A percentile compares a stretch with the other conserved stretches of the same genome.
phyloP scores from a whole-genome alignment of 2,797 vertebrate genomes.

The Liasis olivaceus region DNA sequence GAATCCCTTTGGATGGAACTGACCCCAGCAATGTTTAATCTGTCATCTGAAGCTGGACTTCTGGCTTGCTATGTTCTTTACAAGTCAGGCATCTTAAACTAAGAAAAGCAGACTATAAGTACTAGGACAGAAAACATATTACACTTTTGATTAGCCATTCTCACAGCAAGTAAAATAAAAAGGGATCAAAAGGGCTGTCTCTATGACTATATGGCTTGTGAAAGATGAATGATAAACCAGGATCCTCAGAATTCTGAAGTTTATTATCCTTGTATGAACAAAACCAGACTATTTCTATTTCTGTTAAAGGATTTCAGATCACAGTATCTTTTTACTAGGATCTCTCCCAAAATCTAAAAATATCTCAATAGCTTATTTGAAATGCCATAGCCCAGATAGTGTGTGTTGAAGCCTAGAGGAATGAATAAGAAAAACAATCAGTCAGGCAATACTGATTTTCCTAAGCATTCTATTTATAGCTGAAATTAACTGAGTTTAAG shows the following conservation, averaged over 20 bases:
- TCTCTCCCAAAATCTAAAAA: neutral
- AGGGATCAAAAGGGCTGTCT: neutral
- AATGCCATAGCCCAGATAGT: slow-evolving; percentile 11
- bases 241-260: neutral
- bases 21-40: neutral
- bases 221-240: neutral
- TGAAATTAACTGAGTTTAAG: slow-evolving; percentile 4
- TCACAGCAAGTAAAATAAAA: neutral
- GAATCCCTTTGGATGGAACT: neutral
- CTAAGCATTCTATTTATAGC: neutral
- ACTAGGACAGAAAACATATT: neutral
- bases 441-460: neutral
- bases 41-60: neutral
- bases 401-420: neutral
- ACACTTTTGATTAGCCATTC: neutral
- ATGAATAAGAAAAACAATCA: neutral
- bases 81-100: neutral
- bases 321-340: slow-evolving; percentile 4
- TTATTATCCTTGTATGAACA: neutral
- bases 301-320: neutral
- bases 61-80: neutral
- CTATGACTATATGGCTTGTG: neutral
- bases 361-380: neutral
- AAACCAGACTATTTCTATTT: neutral
- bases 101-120: neutral